Evolutionary conservation across 1,140 invertebrate species (phyloP), one percentile per base, ranked within the genome.

Genomic region (Trichoplusia ni): DNA sequence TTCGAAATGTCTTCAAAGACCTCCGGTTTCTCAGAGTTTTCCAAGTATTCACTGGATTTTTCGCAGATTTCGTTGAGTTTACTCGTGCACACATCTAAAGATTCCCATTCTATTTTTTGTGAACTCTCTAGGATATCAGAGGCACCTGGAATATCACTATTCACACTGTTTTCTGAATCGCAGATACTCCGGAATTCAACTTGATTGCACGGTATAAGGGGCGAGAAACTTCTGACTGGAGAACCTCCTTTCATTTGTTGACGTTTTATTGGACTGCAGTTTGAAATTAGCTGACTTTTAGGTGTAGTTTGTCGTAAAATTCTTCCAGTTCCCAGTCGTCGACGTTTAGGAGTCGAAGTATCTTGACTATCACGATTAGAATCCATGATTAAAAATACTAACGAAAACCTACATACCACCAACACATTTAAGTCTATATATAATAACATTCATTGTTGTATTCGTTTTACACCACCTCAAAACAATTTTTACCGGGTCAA

Each of bases 181-280:
- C 69, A 67, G 25, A 90, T 49, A 11, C 46, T 49, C 5, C 46
- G 66, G 67, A 80, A 90, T 68, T 90, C 81, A 11, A 85, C 70
- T 79, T 90, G 86, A 75, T 90, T 90, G 23, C 83, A 88, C 0
- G 87, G 87, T 27, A 90, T 64, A 6, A 79, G 77, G 1, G 87
- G 87, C 3, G 85, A 88, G 54, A 85, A 84, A 75, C 80, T 81
- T 49, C 69, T 70, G 4, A 71, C 58, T 42, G 44, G n/a, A 23
- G 16, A 2, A 11, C 13, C 9, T 23, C 51, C 13, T 14, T 19
- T 8, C 25, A 2, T 7, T 6, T 16, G 11, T 49, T 47, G n/a
- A 35, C 29, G 23, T 60, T 19, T 65, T 59, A 71, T 69, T 31
- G 79, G 73, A 11, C 67, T 82, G 47, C 66, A 75, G 16, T 76